These are phyloP conservation scores for Albula glossodonta DNA, from an alignment of 2,113 vertebrate genomes.

Conservation along the genomic window DNA sequence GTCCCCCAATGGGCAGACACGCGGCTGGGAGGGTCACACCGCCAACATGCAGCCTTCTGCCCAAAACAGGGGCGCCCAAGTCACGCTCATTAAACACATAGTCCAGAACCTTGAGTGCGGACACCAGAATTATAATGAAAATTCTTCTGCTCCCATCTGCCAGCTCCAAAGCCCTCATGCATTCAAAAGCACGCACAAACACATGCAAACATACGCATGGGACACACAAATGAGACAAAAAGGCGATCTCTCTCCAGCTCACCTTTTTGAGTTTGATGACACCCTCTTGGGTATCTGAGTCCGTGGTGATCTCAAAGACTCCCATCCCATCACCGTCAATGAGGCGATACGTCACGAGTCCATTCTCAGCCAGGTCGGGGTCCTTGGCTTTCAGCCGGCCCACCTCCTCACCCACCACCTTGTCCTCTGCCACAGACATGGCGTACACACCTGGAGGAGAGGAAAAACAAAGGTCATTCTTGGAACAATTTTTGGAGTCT, in stretches of 20 bases:
- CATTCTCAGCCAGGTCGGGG: slow-evolving; percentile 91
- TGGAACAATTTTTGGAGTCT: not conserved
- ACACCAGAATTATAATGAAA: too few species aligned
- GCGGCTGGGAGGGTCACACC: too few species aligned
- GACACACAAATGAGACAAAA: too few species aligned
- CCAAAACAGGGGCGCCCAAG: slow-evolving; percentile 6
- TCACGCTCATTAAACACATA: slow-evolving; percentile 41
- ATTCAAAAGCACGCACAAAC: too few species aligned
- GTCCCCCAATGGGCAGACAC: not conserved
- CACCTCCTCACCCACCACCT: slow-evolving; percentile 88
- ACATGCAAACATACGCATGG: too few species aligned
- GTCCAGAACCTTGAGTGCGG: slow-evolving; percentile 26
- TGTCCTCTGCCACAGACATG: slow-evolving; percentile 89
- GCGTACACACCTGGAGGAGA: slow-evolving; percentile 82
- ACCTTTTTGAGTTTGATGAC: slow-evolving; percentile 96
- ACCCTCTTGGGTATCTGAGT: slow-evolving; percentile 92
- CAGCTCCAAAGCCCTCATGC: too few species aligned
- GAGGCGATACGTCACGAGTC: slow-evolving; percentile 86
- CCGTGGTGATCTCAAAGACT: slow-evolving; percentile 86
- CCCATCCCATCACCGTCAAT: slow-evolving; percentile 87
- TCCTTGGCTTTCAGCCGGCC: slow-evolving; percentile 94
- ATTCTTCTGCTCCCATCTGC: too few species aligned
- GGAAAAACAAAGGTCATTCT: not conserved
- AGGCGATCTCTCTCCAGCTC: slow-evolving; percentile 25
- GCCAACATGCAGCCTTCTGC: too few species aligned